Evolutionary conservation across 2,888 invertebrate species (phyloP), one percentile per base, ranked within the genome.

Genomic region (Homarus gammarus): DNA sequence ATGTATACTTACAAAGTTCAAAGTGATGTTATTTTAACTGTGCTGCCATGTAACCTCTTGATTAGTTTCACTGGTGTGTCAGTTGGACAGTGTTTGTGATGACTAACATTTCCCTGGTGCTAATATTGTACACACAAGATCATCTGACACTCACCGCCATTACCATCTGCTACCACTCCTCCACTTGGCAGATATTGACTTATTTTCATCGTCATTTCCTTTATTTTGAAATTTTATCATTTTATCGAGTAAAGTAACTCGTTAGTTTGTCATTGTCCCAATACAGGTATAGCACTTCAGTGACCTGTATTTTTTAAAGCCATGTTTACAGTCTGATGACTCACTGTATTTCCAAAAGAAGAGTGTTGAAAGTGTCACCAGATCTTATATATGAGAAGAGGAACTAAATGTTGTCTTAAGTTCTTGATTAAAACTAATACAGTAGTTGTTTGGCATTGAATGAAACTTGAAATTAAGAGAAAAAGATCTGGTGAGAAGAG

Each of bases 91-190:
- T 88, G 82, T 88, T 88, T 87, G 82, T 88, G 77, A 83, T 88
- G 83, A 88, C 75, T 88, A 88, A 88, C 88, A 83, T 82, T 88
- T 88, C 82, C 83, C 82, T 88, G 88, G 88, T 88, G 88, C 88
- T 88, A 88, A 83, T 88, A 82, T 72, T 88, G 83, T 88, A 83
- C 88, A 88, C 78, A 70, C 75, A 75, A 75, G 77, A 75, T 77
- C 75, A 77, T 75, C 68, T 22, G 77, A 85, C 85, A 85, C 64
- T 75, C 77, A 64, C 75, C 64, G 2, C 44, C 49, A 33, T 61
- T 27, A 22, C 40, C 84, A 70, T 72, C 64, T 31, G 68, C 83
- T 83, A 70, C n/a, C 83, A 72, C 68, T 18, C 15, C 83, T 84
- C 44, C n/a, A 84, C 83, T 36, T 49, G 73, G 72, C 83, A 51